Base-by-base conservation (phyloP, 2,113 vertebrate species). In the Gambusia holbrooki region DNA sequence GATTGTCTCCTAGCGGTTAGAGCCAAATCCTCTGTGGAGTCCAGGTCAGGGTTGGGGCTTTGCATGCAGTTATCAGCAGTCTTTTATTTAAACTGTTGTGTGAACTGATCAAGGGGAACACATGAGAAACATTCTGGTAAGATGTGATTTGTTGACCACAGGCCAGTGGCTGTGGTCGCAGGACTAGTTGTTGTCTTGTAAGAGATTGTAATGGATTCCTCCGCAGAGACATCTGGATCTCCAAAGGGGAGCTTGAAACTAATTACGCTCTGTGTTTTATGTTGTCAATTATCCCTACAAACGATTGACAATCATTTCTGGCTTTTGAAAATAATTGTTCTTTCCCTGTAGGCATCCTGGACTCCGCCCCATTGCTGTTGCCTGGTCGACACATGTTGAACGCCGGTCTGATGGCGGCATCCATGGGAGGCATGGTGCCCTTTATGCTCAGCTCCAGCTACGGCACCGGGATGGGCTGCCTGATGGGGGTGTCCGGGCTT, bases 391-490 rank as follows among this genome's bases (percentile, higher is more conserved):
- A 96, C 82, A 77, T 90, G 82, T 3, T 96, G n/a, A 96, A 96
- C 10, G 94, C 94, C 0, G 81, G 93, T 40, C 86, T 96, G 69
- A 90, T 96, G 91, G 88, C 94, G 0, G 94, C 94, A 0, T 95
- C 94, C 0, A 65, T 93, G 51, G 95, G 91, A 5, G 93, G 94
- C 72, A 92, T 95, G 76, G 81, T 96, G 66, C 92, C 94, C 65
- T 96, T 95, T 51, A 96, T 96, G 95, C 88, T 96, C 69, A 95
- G 92, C n/a, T 84, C 93, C 73, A 93, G 83, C 67, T 96, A 94
- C 14, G 74, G 37, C 15, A 94, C 90, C 0, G 95, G 95, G 54
- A 94, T 96, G 93, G 90, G 93, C 0, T 95, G 95, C 62, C 86
- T 95, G 9, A 0, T 95, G 12, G 92, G 93, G 9, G 94, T 95